These are phyloP conservation scores for Lerista edwardsae DNA, from an alignment of 2,797 vertebrate genomes.

Conservation along the genomic window DNA sequence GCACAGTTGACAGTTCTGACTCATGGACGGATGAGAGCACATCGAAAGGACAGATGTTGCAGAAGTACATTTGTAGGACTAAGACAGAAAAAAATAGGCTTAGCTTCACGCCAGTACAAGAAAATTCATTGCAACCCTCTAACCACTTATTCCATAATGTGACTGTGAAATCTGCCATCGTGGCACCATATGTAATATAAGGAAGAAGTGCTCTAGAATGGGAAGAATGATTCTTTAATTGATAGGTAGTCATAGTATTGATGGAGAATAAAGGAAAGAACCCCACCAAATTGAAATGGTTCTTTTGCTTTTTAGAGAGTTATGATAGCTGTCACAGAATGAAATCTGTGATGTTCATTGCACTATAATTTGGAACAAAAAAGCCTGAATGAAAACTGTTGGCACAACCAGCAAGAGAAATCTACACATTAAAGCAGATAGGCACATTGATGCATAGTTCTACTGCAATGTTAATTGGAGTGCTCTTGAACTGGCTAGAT, in stretches of 20 bases:
- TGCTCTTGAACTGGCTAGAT: background rate
- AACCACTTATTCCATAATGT: background rate
- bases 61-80: constrained; percentile 2
- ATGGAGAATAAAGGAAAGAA: background rate
- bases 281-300: background rate
- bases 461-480: background rate
- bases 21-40: constrained; percentile 7
- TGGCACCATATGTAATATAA: too few species aligned
- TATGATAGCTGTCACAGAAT: background rate
- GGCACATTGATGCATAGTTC: too few species aligned
- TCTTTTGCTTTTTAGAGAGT: background rate
- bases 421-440: background rate
- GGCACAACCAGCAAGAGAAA: background rate
- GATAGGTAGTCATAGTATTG: background rate
- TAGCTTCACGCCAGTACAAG: fast-evolving
- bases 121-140: background rate
- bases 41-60: background rate
- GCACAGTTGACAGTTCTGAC: constrained; percentile 14
- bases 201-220: too few species aligned
- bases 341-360: background rate
- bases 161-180: background rate
- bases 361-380: background rate
- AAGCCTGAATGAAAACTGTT: background rate
- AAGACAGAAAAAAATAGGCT: background rate
- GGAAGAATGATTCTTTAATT: background rate